These are phyloP conservation scores for Uria aalge DNA, from an alignment of 2,113 vertebrate genomes.

Conservation along the genomic window DNA sequence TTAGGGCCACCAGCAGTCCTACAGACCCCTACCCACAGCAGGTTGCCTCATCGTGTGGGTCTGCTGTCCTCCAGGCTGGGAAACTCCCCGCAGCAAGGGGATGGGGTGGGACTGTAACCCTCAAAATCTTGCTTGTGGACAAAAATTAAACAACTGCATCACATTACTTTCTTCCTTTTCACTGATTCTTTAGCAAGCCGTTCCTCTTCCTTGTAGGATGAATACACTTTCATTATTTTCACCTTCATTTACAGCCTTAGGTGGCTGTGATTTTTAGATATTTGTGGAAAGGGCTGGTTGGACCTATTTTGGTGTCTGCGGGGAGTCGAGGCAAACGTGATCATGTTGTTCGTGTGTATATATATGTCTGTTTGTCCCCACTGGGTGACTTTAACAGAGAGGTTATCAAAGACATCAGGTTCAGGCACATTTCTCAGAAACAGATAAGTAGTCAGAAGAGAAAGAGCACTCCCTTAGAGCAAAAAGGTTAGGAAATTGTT, in stretches of 20 bases:
- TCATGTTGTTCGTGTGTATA: background rate
- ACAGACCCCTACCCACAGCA: background rate
- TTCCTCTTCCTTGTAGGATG: background rate
- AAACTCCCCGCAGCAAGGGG: background rate
- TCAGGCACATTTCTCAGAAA: background rate
- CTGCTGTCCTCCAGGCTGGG: rapidly evolving
- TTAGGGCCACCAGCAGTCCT: background rate
- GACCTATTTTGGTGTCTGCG: background rate
- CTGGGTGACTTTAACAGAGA: background rate
- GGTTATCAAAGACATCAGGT: background rate
- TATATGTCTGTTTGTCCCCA: background rate
- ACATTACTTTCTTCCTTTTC: background rate
- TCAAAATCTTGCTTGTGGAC: background rate
- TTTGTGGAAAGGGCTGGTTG: background rate
- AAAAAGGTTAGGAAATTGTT: background rate
- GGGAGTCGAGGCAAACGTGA: background rate
- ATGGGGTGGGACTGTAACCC: background rate
- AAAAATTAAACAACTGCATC: background rate
- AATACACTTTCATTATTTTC: background rate
- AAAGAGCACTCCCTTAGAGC: background rate
- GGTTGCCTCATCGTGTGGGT: background rate
- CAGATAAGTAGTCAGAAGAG: background rate
- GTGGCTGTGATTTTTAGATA: background rate
- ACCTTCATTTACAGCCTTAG: background rate
- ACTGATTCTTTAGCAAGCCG: background rate